These are phyloP conservation scores for Drusus annulatus DNA, from an alignment of 1,140 invertebrate species.

Conservation along the genomic window DNA sequence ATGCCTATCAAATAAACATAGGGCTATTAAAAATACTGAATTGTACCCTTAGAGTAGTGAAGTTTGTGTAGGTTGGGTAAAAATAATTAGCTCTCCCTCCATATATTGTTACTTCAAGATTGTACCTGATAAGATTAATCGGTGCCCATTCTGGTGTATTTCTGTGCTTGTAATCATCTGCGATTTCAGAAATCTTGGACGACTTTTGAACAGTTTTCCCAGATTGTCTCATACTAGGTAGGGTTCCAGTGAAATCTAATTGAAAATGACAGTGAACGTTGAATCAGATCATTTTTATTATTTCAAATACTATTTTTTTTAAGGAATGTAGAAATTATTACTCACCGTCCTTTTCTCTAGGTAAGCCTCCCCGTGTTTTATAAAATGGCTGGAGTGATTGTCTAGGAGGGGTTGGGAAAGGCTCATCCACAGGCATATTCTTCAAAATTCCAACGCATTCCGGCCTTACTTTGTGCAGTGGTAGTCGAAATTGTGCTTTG, in stretches of 20 bases:
- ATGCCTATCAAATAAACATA: too few species aligned
- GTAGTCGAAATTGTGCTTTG: constrained; percentile 76
- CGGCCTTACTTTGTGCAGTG: constrained; percentile 75
- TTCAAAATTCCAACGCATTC: constrained; percentile 75
- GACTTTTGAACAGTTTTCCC: constrained; percentile 77
- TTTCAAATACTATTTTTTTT: background rate
- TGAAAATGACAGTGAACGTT: background rate
- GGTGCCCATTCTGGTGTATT: constrained; percentile 80
- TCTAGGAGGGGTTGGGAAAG: constrained; percentile 68
- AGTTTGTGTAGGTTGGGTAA: too few species aligned
- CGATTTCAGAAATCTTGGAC: constrained; percentile 75
- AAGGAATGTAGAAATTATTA: background rate
- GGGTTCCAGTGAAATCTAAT: constrained; percentile 2
- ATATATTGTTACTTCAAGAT: background rate
- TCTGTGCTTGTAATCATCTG: constrained; percentile 77
- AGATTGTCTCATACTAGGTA: constrained; percentile 62
- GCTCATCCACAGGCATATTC: constrained; percentile 73
- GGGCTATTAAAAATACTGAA: too few species aligned
- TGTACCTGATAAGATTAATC: constrained; percentile 71
- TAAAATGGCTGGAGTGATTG: constrained; percentile 26
- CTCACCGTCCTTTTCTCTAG: constrained; percentile 13
- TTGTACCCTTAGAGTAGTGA: too few species aligned
- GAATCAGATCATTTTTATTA: background rate
- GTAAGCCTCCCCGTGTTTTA: background rate
- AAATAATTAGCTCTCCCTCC: background rate